Evolutionary conservation across 2,113 vertebrate species (phyloP).

Genomic region (Bubalus kerabau): DNA sequence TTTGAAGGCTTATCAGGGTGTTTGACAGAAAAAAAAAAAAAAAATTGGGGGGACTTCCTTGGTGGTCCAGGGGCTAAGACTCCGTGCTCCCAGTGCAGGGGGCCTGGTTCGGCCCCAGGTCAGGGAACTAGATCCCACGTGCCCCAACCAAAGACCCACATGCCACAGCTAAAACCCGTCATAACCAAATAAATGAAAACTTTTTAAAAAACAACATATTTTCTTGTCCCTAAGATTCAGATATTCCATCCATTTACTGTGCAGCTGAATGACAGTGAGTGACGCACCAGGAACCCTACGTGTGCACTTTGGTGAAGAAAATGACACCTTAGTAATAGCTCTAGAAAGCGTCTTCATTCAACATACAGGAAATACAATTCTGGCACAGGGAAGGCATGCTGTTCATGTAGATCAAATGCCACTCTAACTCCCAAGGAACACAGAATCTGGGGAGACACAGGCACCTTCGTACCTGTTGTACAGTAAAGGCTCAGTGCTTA

Average conservation of each 20-base stretch:
- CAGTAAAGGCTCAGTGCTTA: fast-evolving
- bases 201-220: not conserved
- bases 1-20: not conserved
- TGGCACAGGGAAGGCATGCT: not conserved
- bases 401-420: not conserved
- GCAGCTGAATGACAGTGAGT: not conserved
- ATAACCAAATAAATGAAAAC: not conserved
- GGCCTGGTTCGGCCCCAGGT: not conserved
- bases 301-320: too few relatives aligned
- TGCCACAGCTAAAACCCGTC: not conserved
- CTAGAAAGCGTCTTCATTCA: not conserved
- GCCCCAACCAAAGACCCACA: not conserved
- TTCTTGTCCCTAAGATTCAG: not conserved
- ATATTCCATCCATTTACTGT: not conserved
- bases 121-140: not conserved
- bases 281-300: not conserved
- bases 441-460: not conserved
- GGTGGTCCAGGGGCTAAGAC: not conserved
- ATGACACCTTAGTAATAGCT: too few relatives aligned
- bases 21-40: not conserved
- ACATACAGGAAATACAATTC: not conserved
- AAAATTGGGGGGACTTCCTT: not conserved
- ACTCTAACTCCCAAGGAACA: not conserved
- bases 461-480: fast-evolving
- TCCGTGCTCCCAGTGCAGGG: not conserved